Percentiles rank a stretch among this genome's conserved stretches.
Conservation (phyloP, 2,113 vertebrate genomes). For the Xiphophorus hellerii region DNA sequence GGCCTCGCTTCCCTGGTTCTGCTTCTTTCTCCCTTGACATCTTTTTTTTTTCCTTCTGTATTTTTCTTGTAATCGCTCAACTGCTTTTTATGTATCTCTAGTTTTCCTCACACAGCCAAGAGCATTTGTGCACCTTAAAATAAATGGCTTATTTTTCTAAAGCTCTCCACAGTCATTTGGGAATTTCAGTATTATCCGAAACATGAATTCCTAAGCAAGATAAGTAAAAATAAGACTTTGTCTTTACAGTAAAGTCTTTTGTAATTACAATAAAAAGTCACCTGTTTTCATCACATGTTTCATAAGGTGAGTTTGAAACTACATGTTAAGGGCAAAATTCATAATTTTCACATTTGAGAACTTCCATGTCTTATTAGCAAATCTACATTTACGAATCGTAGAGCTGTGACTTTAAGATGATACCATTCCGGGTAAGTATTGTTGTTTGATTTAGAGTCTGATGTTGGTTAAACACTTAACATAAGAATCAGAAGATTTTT, state of each 20-base stretch:
- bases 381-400: neutral
- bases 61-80: slow-evolving; percentile 35
- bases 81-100: slow-evolving; percentile 33
- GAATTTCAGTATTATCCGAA: slow-evolving; percentile 10
- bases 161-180: neutral
- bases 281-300: neutral
- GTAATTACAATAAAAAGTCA: too few species aligned
- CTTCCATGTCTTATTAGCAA: neutral
- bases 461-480: slow-evolving; percentile 13
- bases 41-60: slow-evolving; percentile 39
- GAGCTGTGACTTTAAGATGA: neutral
- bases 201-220: neutral
- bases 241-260: neutral
- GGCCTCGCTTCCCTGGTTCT: slow-evolving; percentile 55
- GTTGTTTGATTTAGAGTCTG: neutral
- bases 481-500: slow-evolving; percentile 1
- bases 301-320: too few species aligned
- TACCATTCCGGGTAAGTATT: neutral
- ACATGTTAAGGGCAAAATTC: too few species aligned
- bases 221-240: neutral
- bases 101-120: slow-evolving; percentile 18
- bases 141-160: neutral
- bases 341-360: too few species aligned
- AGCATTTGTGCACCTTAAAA: neutral
- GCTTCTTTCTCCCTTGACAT: slow-evolving; percentile 25